Percentiles rank a stretch among this genome's conserved stretches.
Conservation (phyloP, 30 jellyfish, hydroid and myxozoan genomes). For the Aurelia aurita region DNA sequence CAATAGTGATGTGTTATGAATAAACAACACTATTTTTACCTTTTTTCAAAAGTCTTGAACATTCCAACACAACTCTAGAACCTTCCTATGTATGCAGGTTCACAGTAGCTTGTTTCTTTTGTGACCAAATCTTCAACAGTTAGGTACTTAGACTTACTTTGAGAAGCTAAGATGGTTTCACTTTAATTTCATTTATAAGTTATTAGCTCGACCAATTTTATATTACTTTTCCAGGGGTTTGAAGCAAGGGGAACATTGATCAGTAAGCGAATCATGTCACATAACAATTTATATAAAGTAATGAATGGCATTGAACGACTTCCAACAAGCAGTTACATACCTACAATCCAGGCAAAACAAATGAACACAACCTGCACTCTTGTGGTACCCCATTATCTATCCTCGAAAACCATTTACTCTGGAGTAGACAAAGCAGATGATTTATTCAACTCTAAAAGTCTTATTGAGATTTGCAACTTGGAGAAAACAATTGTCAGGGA, state of each 20-base stretch:
- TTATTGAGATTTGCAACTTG: conserved; percentile 54
- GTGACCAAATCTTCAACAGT: too few species aligned
- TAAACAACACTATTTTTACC: too few species aligned
- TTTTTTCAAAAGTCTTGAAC: too few species aligned
- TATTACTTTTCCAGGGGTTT: conserved; percentile 61
- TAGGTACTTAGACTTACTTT: too few species aligned
- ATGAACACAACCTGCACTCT: conserved; percentile 34
- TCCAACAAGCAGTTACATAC: conserved; percentile 65
- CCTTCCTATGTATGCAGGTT: too few species aligned
- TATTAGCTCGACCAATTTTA: too few species aligned
- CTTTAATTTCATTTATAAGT: too few species aligned
- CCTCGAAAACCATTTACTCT: conserved; percentile 64
- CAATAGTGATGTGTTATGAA: too few species aligned
- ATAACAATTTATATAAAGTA: conserved; percentile 41
- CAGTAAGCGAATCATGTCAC: conserved; percentile 49
- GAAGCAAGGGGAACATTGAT: conserved; percentile 78
- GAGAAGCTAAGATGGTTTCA: too few species aligned
- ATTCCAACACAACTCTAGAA: too few species aligned
- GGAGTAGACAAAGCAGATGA: conserved; percentile 18
- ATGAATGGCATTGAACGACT: conserved; percentile 63
- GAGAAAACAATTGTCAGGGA: conserved; percentile 40
- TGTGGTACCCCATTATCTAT: conserved; percentile 38
- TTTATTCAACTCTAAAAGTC: conserved; percentile 39
- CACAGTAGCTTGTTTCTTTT: too few species aligned
- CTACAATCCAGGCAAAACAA: not conserved